These are phyloP conservation scores for Automeris io DNA, from an alignment of 2,888 invertebrate genomes.

Conservation along the genomic window DNA sequence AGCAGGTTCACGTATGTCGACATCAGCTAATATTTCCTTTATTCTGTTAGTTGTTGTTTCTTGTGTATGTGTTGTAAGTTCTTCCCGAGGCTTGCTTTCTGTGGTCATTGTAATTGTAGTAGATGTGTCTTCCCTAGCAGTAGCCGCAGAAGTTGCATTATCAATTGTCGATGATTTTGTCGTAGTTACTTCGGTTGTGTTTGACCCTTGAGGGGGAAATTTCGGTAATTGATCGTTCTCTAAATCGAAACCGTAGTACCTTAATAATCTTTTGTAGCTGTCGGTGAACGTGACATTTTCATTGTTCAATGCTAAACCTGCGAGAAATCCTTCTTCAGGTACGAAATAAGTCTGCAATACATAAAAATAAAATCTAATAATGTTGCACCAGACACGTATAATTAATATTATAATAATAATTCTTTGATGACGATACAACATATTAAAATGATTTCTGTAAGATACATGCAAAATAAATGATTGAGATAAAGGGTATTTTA, in stretches of 20 bases:
- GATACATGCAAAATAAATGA: too few species aligned
- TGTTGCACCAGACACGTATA: too few species aligned
- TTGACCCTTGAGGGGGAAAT: constrained; percentile 29
- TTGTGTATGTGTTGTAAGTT: constrained; percentile 31
- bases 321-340: constrained; percentile 87
- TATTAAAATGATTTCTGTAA: too few species aligned
- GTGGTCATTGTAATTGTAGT: constrained; percentile 16
- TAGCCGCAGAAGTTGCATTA: neutral
- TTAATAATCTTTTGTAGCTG: constrained; percentile 83
- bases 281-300: constrained; percentile 85
- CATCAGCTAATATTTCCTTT: constrained; percentile 35
- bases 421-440: too few species aligned
- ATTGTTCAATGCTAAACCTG: constrained; percentile 86
- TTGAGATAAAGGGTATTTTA: too few species aligned
- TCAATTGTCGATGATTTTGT: neutral
- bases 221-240: constrained; percentile 61
- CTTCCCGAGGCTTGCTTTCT: constrained; percentile 28
- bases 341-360: constrained; percentile 86
- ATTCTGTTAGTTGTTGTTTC: constrained; percentile 48
- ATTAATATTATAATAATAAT: too few species aligned
- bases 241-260: constrained; percentile 89
- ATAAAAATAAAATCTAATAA: too few species aligned
- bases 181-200: constrained; percentile 27
- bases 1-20: constrained; percentile 16
- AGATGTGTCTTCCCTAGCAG: constrained; percentile 12